phyloP scores from a whole-genome alignment of 2,113 vertebrate species.

The Callaeas wilsoni region DNA sequence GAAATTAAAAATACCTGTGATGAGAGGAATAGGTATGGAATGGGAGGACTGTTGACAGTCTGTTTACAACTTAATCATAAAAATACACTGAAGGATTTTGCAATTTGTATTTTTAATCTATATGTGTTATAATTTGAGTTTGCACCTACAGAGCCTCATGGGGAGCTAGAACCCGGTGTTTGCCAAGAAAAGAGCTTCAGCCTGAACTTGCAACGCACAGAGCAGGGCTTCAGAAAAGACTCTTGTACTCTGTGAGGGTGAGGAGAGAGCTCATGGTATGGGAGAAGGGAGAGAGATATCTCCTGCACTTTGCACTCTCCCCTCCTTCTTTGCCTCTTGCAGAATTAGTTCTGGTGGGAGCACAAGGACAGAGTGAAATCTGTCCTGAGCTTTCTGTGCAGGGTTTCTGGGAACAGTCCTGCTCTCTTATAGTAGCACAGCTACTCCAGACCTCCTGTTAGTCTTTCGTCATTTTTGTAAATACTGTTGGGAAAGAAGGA shows the following conservation, averaged over 20 bases:
- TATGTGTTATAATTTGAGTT: not conserved
- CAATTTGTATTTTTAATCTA: not conserved
- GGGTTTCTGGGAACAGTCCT: not conserved
- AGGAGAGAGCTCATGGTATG: not conserved
- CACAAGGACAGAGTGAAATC: not conserved
- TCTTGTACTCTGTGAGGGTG: fast-evolving
- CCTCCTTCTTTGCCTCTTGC: not conserved
- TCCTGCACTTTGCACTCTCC: not conserved
- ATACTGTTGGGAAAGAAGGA: not conserved
- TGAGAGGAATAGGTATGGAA: not conserved
- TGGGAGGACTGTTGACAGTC: not conserved
- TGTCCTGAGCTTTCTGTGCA: not conserved
- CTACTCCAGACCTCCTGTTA: not conserved
- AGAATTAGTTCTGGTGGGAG: not conserved
- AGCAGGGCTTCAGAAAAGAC: not conserved
- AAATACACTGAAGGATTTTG: not conserved
- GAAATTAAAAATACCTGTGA: not conserved
- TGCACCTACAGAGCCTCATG: fast-evolving
- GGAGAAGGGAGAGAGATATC: not conserved
- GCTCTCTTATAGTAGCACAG: not conserved
- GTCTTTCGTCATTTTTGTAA: not conserved
- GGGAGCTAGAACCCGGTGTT: not conserved
- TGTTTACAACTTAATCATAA: not conserved
- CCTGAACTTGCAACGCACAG: not conserved
- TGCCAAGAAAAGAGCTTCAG: not conserved